Percentiles rank a stretch among this genome's conserved stretches.
Conservation (phyloP, 2,797 vertebrate genomes). For the Rhynchotus rufescens region DNA sequence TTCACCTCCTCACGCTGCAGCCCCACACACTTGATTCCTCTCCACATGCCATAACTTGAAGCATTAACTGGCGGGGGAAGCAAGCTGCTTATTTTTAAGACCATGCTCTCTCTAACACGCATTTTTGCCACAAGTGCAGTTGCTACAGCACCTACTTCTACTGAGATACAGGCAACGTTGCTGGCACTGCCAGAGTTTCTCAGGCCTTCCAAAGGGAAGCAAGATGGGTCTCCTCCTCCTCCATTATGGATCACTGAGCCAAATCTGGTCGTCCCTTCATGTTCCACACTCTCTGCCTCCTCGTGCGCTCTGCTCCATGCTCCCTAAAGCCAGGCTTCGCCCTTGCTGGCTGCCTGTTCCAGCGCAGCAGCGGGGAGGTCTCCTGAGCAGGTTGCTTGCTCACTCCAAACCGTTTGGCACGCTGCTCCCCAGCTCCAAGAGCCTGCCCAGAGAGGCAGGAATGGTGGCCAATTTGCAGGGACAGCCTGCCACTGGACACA, state of each 20-base stretch:
- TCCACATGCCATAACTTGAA: not conserved
- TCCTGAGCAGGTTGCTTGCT: not conserved
- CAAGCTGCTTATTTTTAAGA: not conserved
- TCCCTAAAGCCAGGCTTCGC: not conserved
- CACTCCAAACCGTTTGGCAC: not conserved
- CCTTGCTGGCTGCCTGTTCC: not conserved
- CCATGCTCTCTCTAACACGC: not conserved
- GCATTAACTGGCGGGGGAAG: not conserved
- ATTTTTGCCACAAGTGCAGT: not conserved
- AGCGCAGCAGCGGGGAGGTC: not conserved
- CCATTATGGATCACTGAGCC: rapidly evolving
- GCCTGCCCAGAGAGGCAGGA: not conserved
- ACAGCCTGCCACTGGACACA: not conserved
- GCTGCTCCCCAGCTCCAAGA: not conserved
- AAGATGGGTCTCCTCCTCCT: not conserved
- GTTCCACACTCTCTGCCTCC: not conserved
- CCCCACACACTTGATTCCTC: not conserved
- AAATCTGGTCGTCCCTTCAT: not conserved
- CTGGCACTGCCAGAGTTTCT: not conserved
- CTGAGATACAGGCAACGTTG: not conserved
- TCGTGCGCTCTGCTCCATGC: not conserved
- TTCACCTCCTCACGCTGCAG: not conserved
- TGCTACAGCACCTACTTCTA: not conserved
- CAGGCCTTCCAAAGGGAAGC: not conserved
- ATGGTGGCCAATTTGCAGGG: not conserved